Percentiles rank a stretch among this genome's conserved stretches.
Evolutionary conservation across 2,113 vertebrate genomes (phyloP).

Genomic region (Elgaria multicarinata): DNA sequence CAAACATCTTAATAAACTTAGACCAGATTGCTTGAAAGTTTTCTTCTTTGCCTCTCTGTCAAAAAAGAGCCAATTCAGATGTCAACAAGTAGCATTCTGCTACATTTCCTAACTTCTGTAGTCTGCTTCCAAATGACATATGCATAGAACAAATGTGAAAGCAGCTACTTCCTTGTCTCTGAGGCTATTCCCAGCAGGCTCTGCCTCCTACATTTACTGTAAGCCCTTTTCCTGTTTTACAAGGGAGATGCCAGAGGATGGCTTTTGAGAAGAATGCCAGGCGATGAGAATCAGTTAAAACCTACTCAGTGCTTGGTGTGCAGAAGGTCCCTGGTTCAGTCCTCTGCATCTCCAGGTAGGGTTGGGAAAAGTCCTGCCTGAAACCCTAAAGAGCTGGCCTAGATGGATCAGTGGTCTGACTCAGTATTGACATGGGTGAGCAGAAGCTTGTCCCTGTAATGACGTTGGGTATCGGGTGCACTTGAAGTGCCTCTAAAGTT

Average conservation of each 20-base stretch:
- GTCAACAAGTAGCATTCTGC: not conserved
- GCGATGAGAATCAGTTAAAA: not conserved
- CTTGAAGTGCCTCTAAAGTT: not conserved
- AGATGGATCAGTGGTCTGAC: no score
- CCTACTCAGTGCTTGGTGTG: no score
- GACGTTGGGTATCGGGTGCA: not conserved
- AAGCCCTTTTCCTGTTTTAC: conserved; percentile 12
- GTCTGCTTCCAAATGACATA: not conserved
- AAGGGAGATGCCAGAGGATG: not conserved
- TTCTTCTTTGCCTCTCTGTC: no score
- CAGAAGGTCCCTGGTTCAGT: no score
- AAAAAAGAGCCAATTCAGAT: no score
- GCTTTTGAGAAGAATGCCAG: not conserved
- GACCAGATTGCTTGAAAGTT: no score
- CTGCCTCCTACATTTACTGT: not conserved
- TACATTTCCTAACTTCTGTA: not conserved
- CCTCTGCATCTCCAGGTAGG: not conserved
- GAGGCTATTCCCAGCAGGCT: not conserved
- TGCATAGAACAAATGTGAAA: not conserved
- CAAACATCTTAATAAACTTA: no score
- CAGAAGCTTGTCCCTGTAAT: not conserved
- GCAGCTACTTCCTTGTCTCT: not conserved
- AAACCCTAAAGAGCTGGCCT: no score
- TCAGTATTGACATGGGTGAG: not conserved
- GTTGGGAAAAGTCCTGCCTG: no score